A percentile compares a stretch with the other conserved stretches of the same genome.
phyloP scores from a whole-genome alignment of 1,140 invertebrate species.

The Drosophila pachea region DNA sequence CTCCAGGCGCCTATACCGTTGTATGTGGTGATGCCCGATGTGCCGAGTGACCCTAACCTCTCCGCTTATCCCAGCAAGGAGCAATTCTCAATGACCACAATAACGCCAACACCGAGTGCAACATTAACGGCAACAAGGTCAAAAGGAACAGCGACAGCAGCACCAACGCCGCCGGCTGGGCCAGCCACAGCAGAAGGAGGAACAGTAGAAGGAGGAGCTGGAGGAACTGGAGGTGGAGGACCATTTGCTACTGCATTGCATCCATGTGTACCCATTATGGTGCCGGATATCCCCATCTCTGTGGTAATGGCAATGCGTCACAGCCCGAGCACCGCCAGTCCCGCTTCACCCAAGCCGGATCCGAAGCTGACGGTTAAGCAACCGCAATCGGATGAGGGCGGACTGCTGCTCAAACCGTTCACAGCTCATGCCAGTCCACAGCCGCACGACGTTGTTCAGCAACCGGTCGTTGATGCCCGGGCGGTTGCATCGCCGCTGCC shows the following conservation, averaged over 20 bases:
- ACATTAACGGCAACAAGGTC: not conserved
- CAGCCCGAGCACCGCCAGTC: conserved; percentile 36
- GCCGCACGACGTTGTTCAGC: not conserved
- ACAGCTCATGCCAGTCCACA: conserved; percentile 15
- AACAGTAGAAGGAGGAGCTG: too few species aligned
- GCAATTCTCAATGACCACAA: not conserved
- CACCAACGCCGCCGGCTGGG: not conserved
- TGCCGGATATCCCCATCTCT: conserved; percentile 71
- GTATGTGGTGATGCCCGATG: conserved; percentile 17
- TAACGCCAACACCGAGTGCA: too few species aligned
- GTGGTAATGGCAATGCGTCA: conserved; percentile 62
- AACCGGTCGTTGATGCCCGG: conserved; percentile 11
- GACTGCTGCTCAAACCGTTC: conserved; percentile 44
- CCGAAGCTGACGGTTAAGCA: conserved; percentile 5
- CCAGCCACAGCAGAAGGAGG: too few species aligned
- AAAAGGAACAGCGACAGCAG: not conserved
- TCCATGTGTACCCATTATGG: conserved; percentile 62
- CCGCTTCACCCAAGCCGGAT: conserved; percentile 36
- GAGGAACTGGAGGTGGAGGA: not conserved
- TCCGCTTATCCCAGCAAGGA: not conserved
- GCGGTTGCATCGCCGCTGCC: conserved; percentile 3
- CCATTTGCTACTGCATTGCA: not conserved
- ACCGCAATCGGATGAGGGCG: not conserved
- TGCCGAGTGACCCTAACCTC: not conserved
- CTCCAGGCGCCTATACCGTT: conserved; percentile 60